Evolutionary conservation across 2,113 vertebrate genomes (phyloP).

Genomic region (Cisticola juncidis): DNA sequence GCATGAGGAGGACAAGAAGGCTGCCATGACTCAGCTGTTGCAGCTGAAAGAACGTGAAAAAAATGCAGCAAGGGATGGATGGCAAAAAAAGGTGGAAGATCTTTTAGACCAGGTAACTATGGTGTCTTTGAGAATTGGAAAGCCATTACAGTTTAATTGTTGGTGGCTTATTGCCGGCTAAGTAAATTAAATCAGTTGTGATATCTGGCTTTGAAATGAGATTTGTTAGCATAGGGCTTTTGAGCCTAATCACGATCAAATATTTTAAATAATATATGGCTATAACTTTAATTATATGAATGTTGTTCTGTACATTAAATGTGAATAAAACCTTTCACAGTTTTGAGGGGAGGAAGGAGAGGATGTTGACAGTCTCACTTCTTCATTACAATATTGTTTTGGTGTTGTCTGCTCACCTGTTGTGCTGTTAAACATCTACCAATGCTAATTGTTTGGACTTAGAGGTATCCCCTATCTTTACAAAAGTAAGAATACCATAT

Average conservation of each 20-base stretch:
- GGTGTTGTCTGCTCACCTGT: not conserved
- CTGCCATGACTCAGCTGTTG: slow-evolving; percentile 86
- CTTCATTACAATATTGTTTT: not conserved
- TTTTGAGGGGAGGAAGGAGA: not conserved
- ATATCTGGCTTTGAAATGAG: not conserved
- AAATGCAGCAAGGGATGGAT: slow-evolving; percentile 87
- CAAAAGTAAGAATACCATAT: not conserved
- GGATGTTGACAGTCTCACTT: not conserved
- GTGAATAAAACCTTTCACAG: not conserved
- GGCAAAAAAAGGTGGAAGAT: slow-evolving; percentile 99
- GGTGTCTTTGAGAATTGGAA: not conserved
- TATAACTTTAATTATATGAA: not conserved
- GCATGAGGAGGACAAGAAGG: slow-evolving; percentile 90
- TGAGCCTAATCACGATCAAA: not conserved
- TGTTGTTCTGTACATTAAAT: not conserved
- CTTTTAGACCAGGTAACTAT: slow-evolving; percentile 91
- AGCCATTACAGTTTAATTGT: not conserved
- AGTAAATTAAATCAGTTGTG: not conserved
- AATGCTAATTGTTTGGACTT: not conserved
- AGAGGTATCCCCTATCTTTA: not conserved
- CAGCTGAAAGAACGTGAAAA: slow-evolving; percentile 92
- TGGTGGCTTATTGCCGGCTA: not conserved
- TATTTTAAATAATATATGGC: not conserved
- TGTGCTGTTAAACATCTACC: not conserved
- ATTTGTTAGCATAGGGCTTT: not conserved